Percentiles rank a stretch among this genome's conserved stretches.
Evolutionary conservation across 2,888 invertebrate species (phyloP).

Genomic region (Dasysyrphus tricinctus): DNA sequence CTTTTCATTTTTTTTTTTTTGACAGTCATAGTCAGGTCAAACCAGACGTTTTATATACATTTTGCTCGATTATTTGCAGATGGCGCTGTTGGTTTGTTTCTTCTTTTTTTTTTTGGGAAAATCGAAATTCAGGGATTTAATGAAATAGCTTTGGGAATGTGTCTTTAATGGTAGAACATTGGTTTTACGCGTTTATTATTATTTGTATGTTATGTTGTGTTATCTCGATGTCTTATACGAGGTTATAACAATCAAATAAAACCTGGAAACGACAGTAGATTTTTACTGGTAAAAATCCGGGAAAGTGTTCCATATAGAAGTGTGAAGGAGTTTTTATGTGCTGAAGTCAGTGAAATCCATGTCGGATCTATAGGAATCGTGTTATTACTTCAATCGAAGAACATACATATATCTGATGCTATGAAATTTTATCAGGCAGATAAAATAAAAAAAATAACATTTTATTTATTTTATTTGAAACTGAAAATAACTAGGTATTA

Average conservation of each 20-base stretch:
- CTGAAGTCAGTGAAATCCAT: not conserved
- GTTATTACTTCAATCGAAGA: conserved; percentile 7
- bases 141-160: conserved; percentile 60
- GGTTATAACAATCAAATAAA: conserved; percentile 73
- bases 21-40: conserved; percentile 47
- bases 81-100: conserved; percentile 26
- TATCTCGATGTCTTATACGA: conserved; percentile 35
- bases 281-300: conserved; percentile 47
- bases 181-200: conserved; percentile 52
- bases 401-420: not conserved
- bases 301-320: not conserved
- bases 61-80: conserved; percentile 66
- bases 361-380: not conserved
- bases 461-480: not conserved
- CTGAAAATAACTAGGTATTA: not conserved
- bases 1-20: not conserved
- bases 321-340: no score
- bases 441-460: no score
- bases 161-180: conserved; percentile 56
- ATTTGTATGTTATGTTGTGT: conserved; percentile 66
- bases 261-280: conserved; percentile 40
- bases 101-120: not conserved
- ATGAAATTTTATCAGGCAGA: not conserved
- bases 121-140: conserved; percentile 51
- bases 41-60: conserved; percentile 29